These are phyloP conservation scores for Ricordea florida DNA, from an alignment of 92 coral and sea anemone genomes.

Conservation along the genomic window DNA sequence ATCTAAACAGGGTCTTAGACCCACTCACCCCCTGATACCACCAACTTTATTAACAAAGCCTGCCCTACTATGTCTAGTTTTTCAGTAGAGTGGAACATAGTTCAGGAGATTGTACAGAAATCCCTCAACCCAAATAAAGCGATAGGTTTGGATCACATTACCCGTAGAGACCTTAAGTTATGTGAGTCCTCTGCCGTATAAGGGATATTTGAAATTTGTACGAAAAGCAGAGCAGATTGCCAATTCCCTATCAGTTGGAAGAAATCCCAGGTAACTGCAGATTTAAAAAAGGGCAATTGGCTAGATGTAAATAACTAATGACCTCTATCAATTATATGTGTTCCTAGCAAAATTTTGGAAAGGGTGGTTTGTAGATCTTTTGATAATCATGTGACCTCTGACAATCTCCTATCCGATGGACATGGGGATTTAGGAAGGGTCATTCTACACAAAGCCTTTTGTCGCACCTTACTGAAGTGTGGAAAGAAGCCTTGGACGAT, in stretches of 20 bases:
- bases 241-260: conserved; percentile 22
- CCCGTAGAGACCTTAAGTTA: conserved; percentile 1
- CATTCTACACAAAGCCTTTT: conserved; percentile 1
- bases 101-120: conserved; percentile 15
- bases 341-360: background rate
- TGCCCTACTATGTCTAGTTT: conserved; percentile 17
- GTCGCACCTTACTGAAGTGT: conserved; percentile 1
- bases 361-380: no score
- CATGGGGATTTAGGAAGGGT: no score
- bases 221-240: conserved; percentile 9
- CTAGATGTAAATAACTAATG: conserved; percentile 16
- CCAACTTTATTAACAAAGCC: conserved; percentile 1
- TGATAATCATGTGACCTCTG: no score
- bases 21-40: background rate
- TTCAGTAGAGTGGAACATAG: conserved; percentile 17
- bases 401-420: no score
- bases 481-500: conserved; percentile 1
- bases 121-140: conserved; percentile 10
- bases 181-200: conserved; percentile 13
- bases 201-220: conserved; percentile 8
- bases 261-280: conserved; percentile 11
- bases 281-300: conserved; percentile 6
- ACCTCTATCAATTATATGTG: conserved; percentile 1
- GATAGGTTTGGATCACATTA: background rate
- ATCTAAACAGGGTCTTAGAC: background rate